A percentile compares a stretch with the other conserved stretches of the same genome.
phyloP scores from a whole-genome alignment of 2,888 invertebrate species.

The Malthinus flaveolus region DNA sequence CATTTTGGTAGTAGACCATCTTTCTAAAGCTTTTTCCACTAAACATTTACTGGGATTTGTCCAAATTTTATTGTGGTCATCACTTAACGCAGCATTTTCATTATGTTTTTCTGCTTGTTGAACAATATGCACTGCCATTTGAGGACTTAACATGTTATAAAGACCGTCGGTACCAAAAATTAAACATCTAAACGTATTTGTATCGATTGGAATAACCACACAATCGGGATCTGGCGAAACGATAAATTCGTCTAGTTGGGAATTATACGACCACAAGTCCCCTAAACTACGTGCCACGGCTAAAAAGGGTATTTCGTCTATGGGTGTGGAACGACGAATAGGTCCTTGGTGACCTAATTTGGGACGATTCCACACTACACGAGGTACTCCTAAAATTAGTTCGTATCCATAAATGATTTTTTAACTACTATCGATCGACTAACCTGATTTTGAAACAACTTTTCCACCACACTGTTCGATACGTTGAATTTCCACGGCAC shows the following conservation, averaged over 20 bases:
- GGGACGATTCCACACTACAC: slow-evolving; percentile 97
- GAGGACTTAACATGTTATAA: slow-evolving; percentile 91
- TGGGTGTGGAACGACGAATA: slow-evolving; percentile 84
- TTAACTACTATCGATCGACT: neutral
- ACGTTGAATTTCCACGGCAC: slow-evolving; percentile 76
- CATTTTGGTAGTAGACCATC: slow-evolving; percentile 82
- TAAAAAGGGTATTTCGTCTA: slow-evolving; percentile 93
- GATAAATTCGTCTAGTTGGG: slow-evolving; percentile 85
- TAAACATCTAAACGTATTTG: slow-evolving; percentile 78
- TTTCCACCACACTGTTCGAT: slow-evolving; percentile 84
- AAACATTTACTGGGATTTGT: slow-evolving; percentile 90
- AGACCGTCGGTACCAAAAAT: slow-evolving; percentile 96
- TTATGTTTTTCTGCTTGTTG: slow-evolving; percentile 81
- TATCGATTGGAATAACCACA: slow-evolving; percentile 79
- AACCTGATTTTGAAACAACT: slow-evolving; percentile 66
- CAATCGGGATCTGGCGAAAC: slow-evolving; percentile 99
- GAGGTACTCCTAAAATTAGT: slow-evolving; percentile 72
- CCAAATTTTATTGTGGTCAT: slow-evolving; percentile 60
- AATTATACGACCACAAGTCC: slow-evolving; percentile 97
- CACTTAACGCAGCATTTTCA: slow-evolving; percentile 64
- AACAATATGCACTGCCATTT: slow-evolving; percentile 82
- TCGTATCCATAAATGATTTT: neutral
- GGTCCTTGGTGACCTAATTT: slow-evolving; percentile 83
- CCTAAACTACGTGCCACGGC: slow-evolving; percentile 96
- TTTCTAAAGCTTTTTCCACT: slow-evolving; percentile 77